A percentile compares a stretch with the other conserved stretches of the same genome.
Evolutionary conservation across 1,140 invertebrate species (phyloP).

Genomic region (Elymnias hypermnestra): DNA sequence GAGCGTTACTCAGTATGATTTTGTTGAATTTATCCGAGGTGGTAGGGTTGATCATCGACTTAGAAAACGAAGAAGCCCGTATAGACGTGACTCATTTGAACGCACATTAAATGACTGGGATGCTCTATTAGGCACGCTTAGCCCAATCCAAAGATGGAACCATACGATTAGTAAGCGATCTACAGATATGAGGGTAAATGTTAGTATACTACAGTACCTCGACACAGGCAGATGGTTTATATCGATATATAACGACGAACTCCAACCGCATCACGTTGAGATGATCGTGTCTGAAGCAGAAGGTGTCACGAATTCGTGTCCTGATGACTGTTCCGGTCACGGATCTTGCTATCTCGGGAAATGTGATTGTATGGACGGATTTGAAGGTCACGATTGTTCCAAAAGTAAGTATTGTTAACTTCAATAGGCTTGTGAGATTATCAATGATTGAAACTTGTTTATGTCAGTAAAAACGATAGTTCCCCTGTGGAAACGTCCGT

Average conservation of each 20-base stretch:
- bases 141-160: slow-evolving; percentile 76
- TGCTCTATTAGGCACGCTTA: slow-evolving; percentile 65
- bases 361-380: slow-evolving; percentile 97
- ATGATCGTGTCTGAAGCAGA: slow-evolving; percentile 89
- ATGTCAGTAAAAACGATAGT: too few relatives aligned
- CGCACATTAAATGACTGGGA: slow-evolving; percentile 54
- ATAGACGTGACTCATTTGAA: slow-evolving; percentile 44
- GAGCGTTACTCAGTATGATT: slow-evolving; percentile 96
- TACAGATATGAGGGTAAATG: slow-evolving; percentile 85
- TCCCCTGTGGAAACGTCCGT: too few relatives aligned
- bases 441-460: not conserved
- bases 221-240: slow-evolving; percentile 97
- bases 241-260: slow-evolving; percentile 95
- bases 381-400: slow-evolving; percentile 93
- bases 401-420: slow-evolving; percentile 82
- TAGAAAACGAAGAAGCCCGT: slow-evolving; percentile 72
- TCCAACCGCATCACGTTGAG: slow-evolving; percentile 87
- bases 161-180: slow-evolving; percentile 78
- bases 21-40: slow-evolving; percentile 93
- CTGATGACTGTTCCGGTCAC: slow-evolving; percentile 95
- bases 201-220: slow-evolving; percentile 90
- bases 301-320: slow-evolving; percentile 91
- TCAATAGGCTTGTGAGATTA: too few relatives aligned
- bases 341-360: slow-evolving; percentile 96
- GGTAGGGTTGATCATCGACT: slow-evolving; percentile 86